Base-by-base conservation (phyloP, 2,797 vertebrate genomes). In the Morelia viridis region DNA sequence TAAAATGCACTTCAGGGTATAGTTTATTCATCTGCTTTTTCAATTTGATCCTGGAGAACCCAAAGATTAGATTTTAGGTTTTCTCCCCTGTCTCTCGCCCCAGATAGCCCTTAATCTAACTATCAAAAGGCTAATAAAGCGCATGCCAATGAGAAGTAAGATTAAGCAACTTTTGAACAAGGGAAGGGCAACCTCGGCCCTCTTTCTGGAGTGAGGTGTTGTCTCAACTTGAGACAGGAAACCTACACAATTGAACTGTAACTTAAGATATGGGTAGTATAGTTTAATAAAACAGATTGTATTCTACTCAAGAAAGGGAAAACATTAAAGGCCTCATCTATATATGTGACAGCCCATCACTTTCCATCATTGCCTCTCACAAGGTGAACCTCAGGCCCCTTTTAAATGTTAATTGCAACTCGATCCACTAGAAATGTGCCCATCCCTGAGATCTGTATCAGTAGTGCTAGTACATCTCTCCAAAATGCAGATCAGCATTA, bases 401-500 rank as follows among this genome's bases (percentile, higher is more conserved):
- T 5, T 60, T 17, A 60, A 60, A 60, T 60, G 19, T 19, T 60
- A 60, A 60, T 19, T 60, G 19, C 58, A 5, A 19, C 58, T 60
- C 58, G 0, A 7, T 60, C 58, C 17, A 60, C 58, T 19, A 17
- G 58, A 60, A 60, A 60, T 19, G 58, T 60, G 58, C 6, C 17
- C 58, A 60, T 17, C 58, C 56, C 50, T 83, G 68, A 80, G 86
- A 88, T 80, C 19, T 26, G 6, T 31, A 62, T 80, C 46, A 26
- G 26, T n/a, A 88, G 12, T 15, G 41, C 65, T 93, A 58, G 31
- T 64, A 28, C 26, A 9, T 87, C 64, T 89, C 64, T 95, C 95
- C 93, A 90, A 91, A 90, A 92, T 91, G 50, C 46, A 76, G 89
- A 94, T 26, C 31, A 92, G 41, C 86, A 5, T 90, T 5, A 5